Conservation (phyloP, 2,888 invertebrate genomes). For the Ganaspis brasiliensis region DNA sequence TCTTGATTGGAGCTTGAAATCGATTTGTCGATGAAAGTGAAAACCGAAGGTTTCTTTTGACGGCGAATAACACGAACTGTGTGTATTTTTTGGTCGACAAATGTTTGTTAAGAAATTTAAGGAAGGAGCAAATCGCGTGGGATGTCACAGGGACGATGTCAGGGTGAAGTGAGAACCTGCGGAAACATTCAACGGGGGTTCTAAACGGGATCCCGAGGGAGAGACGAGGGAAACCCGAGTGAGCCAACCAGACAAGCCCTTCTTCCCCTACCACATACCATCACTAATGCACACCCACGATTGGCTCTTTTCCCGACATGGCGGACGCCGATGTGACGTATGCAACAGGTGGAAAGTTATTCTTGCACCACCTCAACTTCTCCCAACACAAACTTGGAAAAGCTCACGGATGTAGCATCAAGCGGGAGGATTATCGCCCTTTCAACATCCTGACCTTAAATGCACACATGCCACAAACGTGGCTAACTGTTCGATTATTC, state of each 20-base stretch:
- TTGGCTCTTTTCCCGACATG: constrained; percentile 76
- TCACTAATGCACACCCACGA: constrained; percentile 67
- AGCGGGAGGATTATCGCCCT: constrained; percentile 67
- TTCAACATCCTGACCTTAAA: constrained; percentile 60
- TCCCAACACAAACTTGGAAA: constrained; percentile 54
- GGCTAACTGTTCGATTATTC: constrained; percentile 5
- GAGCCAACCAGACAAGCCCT: constrained; percentile 71
- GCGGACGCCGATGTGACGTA: constrained; percentile 70
- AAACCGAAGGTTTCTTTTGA: constrained; percentile 10
- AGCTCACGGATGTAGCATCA: constrained; percentile 58
- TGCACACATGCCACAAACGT: constrained; percentile 16
- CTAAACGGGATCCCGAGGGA: constrained; percentile 67
- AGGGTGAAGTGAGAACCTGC: constrained; percentile 65
- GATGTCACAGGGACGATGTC: constrained; percentile 62
- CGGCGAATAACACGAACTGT: constrained; percentile 16
- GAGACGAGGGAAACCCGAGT: constrained; percentile 64
- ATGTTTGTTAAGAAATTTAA: background rate
- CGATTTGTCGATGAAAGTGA: constrained; percentile 8
- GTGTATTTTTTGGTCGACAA: background rate
- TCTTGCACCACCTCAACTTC: constrained; percentile 55
- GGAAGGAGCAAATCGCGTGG: constrained; percentile 29
- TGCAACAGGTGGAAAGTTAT: constrained; percentile 77
- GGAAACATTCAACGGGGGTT: constrained; percentile 62
- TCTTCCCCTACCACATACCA: constrained; percentile 70
- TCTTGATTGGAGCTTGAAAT: background rate